Base-by-base conservation (phyloP, 2,113 vertebrate genomes). In the Antigone vipio region DNA sequence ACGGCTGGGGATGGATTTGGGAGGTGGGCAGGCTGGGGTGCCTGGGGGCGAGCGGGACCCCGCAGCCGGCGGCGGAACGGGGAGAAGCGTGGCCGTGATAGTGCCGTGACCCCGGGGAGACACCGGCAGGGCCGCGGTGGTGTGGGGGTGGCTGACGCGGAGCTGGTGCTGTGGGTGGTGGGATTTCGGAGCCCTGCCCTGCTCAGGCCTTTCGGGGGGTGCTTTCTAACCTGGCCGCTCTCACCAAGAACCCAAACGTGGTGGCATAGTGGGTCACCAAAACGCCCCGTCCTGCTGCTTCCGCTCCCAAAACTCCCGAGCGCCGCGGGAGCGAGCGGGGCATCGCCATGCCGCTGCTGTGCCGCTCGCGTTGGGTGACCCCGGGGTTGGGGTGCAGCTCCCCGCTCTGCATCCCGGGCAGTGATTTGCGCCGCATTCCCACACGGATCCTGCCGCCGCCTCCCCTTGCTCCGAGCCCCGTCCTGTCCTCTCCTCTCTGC, bases 401-500 rank as follows among this genome's bases (percentile, higher is more conserved):
- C 55, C 24, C 1, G 1, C 62, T 58, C 83, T 71, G 32, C 38
- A 34, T 21, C 32, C 87, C 21, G 1, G 40, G 21, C 30, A 9
- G 18, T 0, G 5, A 0, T 19, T 11, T 17, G 44, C 1, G 15
- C 30, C 1, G 2, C 1, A 0, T 35, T 75, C 71, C 71, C 0
- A 0, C 42, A 16, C 45, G 2, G 4, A 42, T 58, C 66, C 66
- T 42, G 55, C 50, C 2, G 0, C 27, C 2, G 0, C 49, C 49
- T 38, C 24, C 40, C n/a, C 56, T 52, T 9, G 22, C 7, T 34
- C 71, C 14, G 1, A 59, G 55, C 69, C 44, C 45, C 26, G 38
- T 11, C 63, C 60, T 49, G 15, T 60, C 49, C 44, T 62, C 52
- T 38, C 0, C 34, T 19, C 63, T 42, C 26, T 58, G 56, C 0